A percentile compares a stretch with the other conserved stretches of the same genome.
Conservation (phyloP, 2,797 vertebrate genomes). For the Phyllotis vaccarum region DNA sequence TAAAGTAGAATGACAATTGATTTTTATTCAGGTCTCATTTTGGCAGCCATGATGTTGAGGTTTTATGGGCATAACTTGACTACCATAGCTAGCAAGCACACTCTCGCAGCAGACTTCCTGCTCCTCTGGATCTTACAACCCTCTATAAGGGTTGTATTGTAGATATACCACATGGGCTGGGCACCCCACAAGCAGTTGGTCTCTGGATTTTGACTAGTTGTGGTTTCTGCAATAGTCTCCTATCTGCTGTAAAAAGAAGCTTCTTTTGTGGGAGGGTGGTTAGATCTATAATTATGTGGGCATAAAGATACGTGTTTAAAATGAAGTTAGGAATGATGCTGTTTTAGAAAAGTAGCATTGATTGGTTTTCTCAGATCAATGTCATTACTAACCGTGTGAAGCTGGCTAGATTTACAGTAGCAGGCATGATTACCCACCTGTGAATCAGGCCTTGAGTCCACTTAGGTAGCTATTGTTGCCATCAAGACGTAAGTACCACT, state of each 20-base stretch:
- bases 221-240: background rate
- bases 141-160: background rate
- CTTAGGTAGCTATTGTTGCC: background rate
- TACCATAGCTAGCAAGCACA: background rate
- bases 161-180: background rate
- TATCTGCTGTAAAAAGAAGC: background rate
- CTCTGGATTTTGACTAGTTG: background rate
- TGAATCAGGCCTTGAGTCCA: background rate
- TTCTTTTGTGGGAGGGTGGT: background rate
- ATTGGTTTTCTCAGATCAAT: background rate
- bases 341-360: background rate
- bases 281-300: background rate
- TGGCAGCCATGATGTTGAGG: background rate
- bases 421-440: background rate
- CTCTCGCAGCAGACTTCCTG: background rate
- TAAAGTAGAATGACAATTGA: background rate
- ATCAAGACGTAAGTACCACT: background rate
- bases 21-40: background rate
- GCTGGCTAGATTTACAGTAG: background rate
- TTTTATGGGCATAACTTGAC: background rate
- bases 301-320: background rate
- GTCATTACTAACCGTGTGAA: background rate
- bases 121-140: background rate
- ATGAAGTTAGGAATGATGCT: background rate
- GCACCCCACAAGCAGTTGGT: background rate